These are phyloP conservation scores for Drosophila anceps DNA, from an alignment of 2,888 invertebrate genomes.

Conservation along the genomic window DNA sequence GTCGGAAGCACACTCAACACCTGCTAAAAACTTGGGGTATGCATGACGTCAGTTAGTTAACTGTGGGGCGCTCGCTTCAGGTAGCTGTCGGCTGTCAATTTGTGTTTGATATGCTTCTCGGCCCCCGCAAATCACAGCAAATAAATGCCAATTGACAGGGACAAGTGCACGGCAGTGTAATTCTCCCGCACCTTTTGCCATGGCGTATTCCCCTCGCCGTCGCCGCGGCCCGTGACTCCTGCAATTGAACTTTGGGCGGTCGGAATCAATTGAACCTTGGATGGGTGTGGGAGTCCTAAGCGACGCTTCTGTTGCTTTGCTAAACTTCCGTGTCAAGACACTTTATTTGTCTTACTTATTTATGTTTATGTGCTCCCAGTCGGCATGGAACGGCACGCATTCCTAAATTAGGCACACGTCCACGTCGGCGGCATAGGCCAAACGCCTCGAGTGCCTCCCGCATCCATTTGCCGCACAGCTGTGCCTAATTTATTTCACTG, in stretches of 20 bases:
- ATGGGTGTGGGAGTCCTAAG: conserved; percentile 24
- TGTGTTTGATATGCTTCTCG: conserved; percentile 62
- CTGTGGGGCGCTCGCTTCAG: background rate
- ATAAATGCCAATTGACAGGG: conserved; percentile 77
- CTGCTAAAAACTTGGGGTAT: conserved; percentile 55
- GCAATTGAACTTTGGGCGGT: conserved; percentile 62
- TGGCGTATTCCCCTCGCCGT: background rate
- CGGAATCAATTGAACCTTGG: conserved; percentile 22
- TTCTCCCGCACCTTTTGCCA: background rate
- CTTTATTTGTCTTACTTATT: conserved; percentile 79
- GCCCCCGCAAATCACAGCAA: conserved; percentile 70
- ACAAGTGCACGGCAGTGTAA: conserved; percentile 59
- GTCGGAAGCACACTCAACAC: conserved; percentile 74
- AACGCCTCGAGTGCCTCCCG: conserved; percentile 2
- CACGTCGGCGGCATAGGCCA: conserved; percentile 34
- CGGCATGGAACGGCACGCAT: conserved; percentile 32
- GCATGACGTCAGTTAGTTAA: conserved; percentile 46
- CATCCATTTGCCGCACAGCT: conserved; percentile 59
- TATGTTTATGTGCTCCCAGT: conserved; percentile 64
- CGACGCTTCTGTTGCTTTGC: conserved; percentile 19
- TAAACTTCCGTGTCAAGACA: conserved; percentile 74
- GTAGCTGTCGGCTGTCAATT: conserved; percentile 74
- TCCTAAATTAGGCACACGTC: conserved; percentile 74
- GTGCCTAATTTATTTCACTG: conserved; percentile 76
- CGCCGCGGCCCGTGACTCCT: conserved; percentile 45